phyloP scores from a whole-genome alignment of 1,140 invertebrate genomes.

The Frieseomelitta varia region DNA sequence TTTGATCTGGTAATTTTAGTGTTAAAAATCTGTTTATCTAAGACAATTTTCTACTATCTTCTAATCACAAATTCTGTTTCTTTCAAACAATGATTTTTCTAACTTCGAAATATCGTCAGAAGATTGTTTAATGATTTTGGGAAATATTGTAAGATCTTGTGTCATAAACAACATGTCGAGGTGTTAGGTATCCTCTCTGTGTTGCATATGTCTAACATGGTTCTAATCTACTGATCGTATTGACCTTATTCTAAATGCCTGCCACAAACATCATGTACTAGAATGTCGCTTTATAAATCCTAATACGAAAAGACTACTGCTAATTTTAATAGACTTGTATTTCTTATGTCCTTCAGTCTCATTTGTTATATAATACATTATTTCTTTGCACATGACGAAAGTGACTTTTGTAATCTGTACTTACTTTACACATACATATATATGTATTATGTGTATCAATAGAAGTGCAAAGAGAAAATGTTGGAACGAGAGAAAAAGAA shows the following conservation, averaged over 20 bases:
- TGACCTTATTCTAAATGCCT: slow-evolving; percentile 2
- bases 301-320: slow-evolving; percentile 36
- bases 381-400: neutral
- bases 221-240: slow-evolving; percentile 28
- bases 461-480: neutral
- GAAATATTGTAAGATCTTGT: neutral
- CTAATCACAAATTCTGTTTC: neutral
- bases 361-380: neutral
- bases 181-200: neutral
- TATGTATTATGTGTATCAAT: neutral
- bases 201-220: slow-evolving; percentile 34
- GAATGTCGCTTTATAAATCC: slow-evolving; percentile 39
- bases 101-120: neutral
- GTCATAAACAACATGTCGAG: neutral
- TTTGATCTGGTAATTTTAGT: no score
- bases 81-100: neutral
- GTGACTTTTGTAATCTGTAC: neutral
- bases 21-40: no score
- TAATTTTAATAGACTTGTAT: slow-evolving; percentile 26
- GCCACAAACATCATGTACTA: slow-evolving; percentile 19
- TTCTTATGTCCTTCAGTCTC: slow-evolving; percentile 32
- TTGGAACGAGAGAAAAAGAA: neutral
- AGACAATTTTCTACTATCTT: no score
- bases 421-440: neutral
- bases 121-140: neutral